Evolutionary conservation across 2,113 vertebrate species (phyloP).

Genomic region (Mastomys natalensis): DNA sequence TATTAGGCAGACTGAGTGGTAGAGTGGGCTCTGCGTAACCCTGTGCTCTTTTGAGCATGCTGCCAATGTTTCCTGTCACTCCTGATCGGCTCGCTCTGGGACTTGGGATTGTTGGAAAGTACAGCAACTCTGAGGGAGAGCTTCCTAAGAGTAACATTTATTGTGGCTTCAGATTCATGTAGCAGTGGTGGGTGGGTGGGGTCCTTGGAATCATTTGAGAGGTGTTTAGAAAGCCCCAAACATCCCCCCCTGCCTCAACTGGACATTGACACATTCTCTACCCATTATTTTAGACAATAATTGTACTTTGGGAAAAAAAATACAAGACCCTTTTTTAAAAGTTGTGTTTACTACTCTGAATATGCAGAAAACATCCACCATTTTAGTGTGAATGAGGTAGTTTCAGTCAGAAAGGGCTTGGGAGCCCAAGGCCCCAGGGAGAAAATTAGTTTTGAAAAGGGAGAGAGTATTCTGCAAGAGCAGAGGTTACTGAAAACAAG

Average conservation of each 20-base stretch:
- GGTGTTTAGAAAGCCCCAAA: neutral
- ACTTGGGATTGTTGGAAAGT: neutral
- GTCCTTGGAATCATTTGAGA: conserved; percentile 3
- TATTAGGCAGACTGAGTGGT: neutral
- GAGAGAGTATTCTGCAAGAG: neutral
- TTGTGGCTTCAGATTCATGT: neutral
- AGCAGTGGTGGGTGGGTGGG: neutral
- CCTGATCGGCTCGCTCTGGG: neutral
- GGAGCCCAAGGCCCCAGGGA: neutral
- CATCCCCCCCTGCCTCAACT: neutral
- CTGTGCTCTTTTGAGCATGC: neutral
- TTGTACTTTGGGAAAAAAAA: neutral
- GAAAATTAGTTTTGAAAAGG: conserved; percentile 57
- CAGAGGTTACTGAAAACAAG: conserved; percentile 53
- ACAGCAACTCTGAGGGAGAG: neutral
- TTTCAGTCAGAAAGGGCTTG: neutral
- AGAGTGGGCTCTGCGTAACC: conserved; percentile 47
- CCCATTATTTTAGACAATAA: conserved; percentile 27
- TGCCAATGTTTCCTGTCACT: conserved; percentile 45
- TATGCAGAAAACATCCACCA: conserved; percentile 16
- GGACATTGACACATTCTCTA: neutral
- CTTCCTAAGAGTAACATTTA: neutral
- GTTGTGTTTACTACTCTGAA: neutral
- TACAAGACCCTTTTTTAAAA: neutral
- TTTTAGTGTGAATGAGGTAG: neutral